These are phyloP conservation scores for Hipparchia semele DNA, from an alignment of 2,888 invertebrate species.

Conservation along the genomic window DNA sequence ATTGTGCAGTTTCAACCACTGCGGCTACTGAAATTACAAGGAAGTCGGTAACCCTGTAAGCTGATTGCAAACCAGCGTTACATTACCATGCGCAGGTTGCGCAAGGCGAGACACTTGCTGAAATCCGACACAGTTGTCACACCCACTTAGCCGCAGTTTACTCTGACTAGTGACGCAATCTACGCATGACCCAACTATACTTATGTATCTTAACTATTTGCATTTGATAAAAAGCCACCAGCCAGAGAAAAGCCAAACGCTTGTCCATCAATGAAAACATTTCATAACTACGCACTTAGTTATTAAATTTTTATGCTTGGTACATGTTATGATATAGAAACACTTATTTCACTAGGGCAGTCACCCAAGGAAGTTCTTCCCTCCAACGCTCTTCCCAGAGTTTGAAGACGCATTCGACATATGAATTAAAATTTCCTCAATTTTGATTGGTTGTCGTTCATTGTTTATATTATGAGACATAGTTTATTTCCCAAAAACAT, in stretches of 20 bases:
- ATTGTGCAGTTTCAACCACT: neutral
- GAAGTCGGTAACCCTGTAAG: constrained; percentile 17
- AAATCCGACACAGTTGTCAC: constrained; percentile 44
- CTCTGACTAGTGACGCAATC: constrained; percentile 29
- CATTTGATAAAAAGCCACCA: neutral
- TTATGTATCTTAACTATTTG: neutral
- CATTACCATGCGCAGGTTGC: constrained; percentile 39
- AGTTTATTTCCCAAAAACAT: too few relatives aligned
- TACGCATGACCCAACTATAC: constrained; percentile 12
- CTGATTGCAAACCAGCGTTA: constrained; percentile 4
- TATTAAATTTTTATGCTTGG: too few relatives aligned
- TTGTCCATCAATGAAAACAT: too few relatives aligned
- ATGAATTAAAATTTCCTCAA: too few relatives aligned
- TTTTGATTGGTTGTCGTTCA: too few relatives aligned
- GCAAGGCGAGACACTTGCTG: constrained; percentile 43
- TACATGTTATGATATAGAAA: too few relatives aligned
- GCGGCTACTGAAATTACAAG: neutral
- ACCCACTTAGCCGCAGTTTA: constrained; percentile 38
- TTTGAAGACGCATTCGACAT: too few relatives aligned
- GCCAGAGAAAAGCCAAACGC: neutral
- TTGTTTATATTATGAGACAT: too few relatives aligned
- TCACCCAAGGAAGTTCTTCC: too few relatives aligned
- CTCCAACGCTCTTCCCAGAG: too few relatives aligned
- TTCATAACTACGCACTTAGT: too few relatives aligned
- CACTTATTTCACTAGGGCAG: too few relatives aligned